These are phyloP conservation scores for Indri indri DNA, from an alignment of 2,113 vertebrate genomes.

Conservation along the genomic window DNA sequence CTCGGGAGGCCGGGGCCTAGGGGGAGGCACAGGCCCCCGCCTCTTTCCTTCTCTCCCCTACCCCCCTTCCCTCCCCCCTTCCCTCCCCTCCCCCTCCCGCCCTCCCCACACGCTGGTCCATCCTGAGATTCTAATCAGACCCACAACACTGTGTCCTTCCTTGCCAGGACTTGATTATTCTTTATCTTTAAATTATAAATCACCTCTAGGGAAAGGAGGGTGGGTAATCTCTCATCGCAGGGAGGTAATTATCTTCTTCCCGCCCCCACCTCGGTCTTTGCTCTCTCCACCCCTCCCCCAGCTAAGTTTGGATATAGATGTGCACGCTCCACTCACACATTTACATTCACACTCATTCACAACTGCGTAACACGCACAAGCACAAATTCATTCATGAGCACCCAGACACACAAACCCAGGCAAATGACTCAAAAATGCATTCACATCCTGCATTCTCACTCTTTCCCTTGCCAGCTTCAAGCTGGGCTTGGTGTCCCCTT, in stretches of 20 bases:
- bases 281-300: slow-evolving; percentile 7
- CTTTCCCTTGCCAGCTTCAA: rapidly evolving
- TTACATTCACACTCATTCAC: not conserved
- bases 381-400: not conserved
- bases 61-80: slow-evolving; percentile 64
- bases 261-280: slow-evolving; percentile 58
- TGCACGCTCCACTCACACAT: not conserved
- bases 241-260: slow-evolving; percentile 78
- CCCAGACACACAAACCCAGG: not conserved
- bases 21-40: slow-evolving; percentile 66
- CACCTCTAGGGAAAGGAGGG: slow-evolving; percentile 80
- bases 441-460: not conserved
- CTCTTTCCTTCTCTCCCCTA: slow-evolving; percentile 60
- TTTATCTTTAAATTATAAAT: slow-evolving; percentile 90
- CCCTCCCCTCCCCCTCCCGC: slow-evolving; percentile 52
- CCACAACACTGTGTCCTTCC: slow-evolving; percentile 83
- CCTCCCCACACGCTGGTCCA: slow-evolving; percentile 58
- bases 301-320: slow-evolving; percentile 46
- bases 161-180: slow-evolving; percentile 84
- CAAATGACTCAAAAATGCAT: not conserved
- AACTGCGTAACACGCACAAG: not conserved
- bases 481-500: no score
- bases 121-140: slow-evolving; percentile 86
- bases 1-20: slow-evolving; percentile 81
- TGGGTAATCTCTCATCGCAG: slow-evolving; percentile 77